phyloP scores from a whole-genome alignment of 2,888 invertebrate genomes.

The Conistra vaccinii region DNA sequence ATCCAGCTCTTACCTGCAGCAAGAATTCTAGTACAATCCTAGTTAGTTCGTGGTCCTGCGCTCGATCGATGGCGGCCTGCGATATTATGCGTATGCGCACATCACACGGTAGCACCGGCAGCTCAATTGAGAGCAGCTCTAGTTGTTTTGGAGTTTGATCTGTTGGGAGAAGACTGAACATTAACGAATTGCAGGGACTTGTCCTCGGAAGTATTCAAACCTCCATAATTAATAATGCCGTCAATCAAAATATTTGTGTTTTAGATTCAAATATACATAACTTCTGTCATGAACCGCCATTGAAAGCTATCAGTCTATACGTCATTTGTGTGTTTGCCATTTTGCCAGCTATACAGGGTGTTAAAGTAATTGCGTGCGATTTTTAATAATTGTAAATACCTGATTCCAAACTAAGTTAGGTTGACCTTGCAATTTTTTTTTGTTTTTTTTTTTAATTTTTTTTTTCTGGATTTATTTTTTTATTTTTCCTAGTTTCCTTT shows the following conservation, averaged over 20 bases:
- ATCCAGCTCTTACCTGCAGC: slow-evolving; percentile 74
- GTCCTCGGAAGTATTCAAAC: background rate
- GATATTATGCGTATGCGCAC: slow-evolving; percentile 72
- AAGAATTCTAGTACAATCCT: slow-evolving; percentile 78
- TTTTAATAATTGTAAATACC: no score
- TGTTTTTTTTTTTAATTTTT: no score
- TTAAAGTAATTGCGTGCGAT: no score
- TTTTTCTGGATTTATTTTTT: no score
- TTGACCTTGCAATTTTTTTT: no score
- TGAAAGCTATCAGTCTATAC: background rate
- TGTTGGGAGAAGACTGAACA: slow-evolving; percentile 42
- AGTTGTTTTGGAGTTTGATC: slow-evolving; percentile 70
- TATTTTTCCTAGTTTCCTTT: no score
- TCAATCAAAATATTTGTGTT: background rate
- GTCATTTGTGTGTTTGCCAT: background rate
- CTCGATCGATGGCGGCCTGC: slow-evolving; percentile 74
- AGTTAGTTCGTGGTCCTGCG: slow-evolving; percentile 76
- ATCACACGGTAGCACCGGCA: slow-evolving; percentile 72
- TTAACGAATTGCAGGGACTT: background rate
- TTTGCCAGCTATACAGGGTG: no score
- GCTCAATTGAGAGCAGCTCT: slow-evolving; percentile 66
- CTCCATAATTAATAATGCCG: no score
- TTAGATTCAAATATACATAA: background rate
- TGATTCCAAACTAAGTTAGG: no score
- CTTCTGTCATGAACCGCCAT: background rate